Conservation (phyloP, 2,797 vertebrate species). For the Adrianichthys oophorus region DNA sequence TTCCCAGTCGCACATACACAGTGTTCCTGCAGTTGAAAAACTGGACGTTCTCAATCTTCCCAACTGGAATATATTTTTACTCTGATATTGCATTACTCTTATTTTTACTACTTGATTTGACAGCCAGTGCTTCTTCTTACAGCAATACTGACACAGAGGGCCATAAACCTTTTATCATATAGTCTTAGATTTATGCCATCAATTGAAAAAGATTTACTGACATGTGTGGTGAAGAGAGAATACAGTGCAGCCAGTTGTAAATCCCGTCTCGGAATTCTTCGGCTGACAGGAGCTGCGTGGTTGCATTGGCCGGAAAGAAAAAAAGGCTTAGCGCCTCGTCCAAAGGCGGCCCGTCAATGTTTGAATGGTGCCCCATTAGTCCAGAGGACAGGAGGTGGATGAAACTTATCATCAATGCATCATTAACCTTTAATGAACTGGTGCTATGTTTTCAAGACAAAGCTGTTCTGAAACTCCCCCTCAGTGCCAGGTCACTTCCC, state of each 20-base stretch:
- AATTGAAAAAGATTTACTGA: slow-evolving; percentile 41
- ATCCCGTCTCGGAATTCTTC: slow-evolving; percentile 28
- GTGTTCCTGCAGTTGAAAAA: too few relatives aligned
- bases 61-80: too few relatives aligned
- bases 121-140: slow-evolving; percentile 22
- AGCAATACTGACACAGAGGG: slow-evolving; percentile 27
- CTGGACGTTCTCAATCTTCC: too few relatives aligned
- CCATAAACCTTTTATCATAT: slow-evolving; percentile 48
- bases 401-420: slow-evolving; percentile 57
- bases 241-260: slow-evolving; percentile 39
- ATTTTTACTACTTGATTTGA: slow-evolving; percentile 17
- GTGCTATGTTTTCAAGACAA: slow-evolving; percentile 52
- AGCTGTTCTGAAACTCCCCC: slow-evolving; percentile 47
- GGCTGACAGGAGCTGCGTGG: slow-evolving; percentile 7
- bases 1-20: too few relatives aligned
- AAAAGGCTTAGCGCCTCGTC: slow-evolving; percentile 2
- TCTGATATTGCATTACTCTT: too few relatives aligned
- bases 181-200: slow-evolving; percentile 52
- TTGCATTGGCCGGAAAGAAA: slow-evolving; percentile 8
- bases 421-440: slow-evolving; percentile 66
- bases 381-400: slow-evolving; percentile 39
- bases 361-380: slow-evolving; percentile 38
- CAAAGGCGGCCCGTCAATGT: slow-evolving; percentile 34
- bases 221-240: slow-evolving; percentile 42
- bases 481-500: slow-evolving; percentile 17